Conservation (phyloP, 2,888 invertebrate species). For the Ptychoptera contaminata region DNA sequence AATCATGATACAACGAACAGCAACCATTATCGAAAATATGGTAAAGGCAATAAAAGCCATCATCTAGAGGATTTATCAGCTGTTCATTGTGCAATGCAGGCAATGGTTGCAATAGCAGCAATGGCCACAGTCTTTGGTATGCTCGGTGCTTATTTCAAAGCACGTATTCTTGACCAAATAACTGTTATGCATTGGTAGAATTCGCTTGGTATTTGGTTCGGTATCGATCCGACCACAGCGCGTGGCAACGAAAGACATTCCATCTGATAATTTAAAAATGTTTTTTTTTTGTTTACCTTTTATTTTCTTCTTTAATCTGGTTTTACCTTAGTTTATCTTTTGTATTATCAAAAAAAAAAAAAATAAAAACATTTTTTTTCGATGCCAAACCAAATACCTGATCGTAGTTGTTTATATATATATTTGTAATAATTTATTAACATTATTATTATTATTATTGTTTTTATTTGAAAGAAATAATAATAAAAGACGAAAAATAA, state of each 20-base stretch:
- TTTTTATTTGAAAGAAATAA: too few relatives aligned
- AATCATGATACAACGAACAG: constrained; percentile 3
- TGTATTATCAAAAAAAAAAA: too few relatives aligned
- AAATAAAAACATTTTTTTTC: too few relatives aligned
- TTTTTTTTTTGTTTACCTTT: too few relatives aligned
- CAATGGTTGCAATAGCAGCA: constrained; percentile 31
- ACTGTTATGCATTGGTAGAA: constrained; percentile 33
- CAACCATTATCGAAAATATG: constrained; percentile 20
- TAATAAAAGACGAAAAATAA: too few relatives aligned
- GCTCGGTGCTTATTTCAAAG: constrained; percentile 31
- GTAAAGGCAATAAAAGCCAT: constrained; percentile 9
- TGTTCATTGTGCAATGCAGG: constrained; percentile 32
- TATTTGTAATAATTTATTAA: too few relatives aligned
- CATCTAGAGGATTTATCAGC: constrained; percentile 26
- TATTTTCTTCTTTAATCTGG: too few relatives aligned
- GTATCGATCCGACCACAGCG: constrained; percentile 5
- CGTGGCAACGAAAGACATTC: background rate
- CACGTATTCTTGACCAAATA: constrained; percentile 29
- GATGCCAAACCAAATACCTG: too few relatives aligned
- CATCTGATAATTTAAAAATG: too few relatives aligned
- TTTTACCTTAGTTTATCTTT: too few relatives aligned
- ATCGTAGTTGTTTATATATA: too few relatives aligned
- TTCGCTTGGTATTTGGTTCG: constrained; percentile 23
- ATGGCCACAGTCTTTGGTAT: constrained; percentile 31
- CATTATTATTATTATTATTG: too few relatives aligned